These are phyloP conservation scores for Triplophysa yarkandensis DNA, from an alignment of 2,797 vertebrate genomes.

Conservation along the genomic window DNA sequence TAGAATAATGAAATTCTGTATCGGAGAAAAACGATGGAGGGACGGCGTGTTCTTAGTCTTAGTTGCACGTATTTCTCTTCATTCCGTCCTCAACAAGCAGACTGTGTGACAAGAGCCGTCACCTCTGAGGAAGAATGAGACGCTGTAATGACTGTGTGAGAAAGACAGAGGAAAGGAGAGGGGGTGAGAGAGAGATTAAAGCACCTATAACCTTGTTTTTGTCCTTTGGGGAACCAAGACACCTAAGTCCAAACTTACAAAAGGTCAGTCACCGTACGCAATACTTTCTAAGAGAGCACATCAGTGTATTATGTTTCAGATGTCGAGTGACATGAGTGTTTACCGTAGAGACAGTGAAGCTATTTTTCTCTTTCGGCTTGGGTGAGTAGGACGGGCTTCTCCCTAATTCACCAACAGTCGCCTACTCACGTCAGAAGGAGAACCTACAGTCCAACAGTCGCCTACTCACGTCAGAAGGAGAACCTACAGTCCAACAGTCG, in stretches of 20 bases:
- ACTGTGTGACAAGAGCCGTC: slow-evolving; percentile 38
- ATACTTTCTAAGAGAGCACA: slow-evolving; percentile 28
- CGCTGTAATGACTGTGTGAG: slow-evolving; percentile 9
- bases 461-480: background rate
- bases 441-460: background rate
- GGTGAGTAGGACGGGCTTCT: background rate
- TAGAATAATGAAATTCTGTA: slow-evolving; percentile 45
- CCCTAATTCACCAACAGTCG: background rate
- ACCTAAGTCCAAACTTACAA: slow-evolving; percentile 29
- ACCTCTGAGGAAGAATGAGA: slow-evolving; percentile 16
- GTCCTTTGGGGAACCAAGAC: slow-evolving; percentile 44
- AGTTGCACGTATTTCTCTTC: slow-evolving; percentile 40
- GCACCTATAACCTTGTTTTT: slow-evolving; percentile 49
- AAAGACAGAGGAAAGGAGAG: slow-evolving; percentile 17
- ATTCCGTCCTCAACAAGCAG: slow-evolving; percentile 34
- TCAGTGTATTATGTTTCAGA: background rate
- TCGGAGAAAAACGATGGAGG: slow-evolving; percentile 19
- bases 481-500: background rate
- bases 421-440: background rate
- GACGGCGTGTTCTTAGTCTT: slow-evolving; percentile 25
- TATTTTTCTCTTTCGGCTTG: background rate
- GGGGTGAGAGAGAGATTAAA: slow-evolving; percentile 26
- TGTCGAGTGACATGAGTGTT: background rate
- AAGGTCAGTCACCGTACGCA: slow-evolving; percentile 48
- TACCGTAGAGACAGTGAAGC: background rate